A percentile compares a stretch with the other conserved stretches of the same genome.
Conservation (phyloP, 2,888 invertebrate genomes). For the Drosophila falleni region DNA sequence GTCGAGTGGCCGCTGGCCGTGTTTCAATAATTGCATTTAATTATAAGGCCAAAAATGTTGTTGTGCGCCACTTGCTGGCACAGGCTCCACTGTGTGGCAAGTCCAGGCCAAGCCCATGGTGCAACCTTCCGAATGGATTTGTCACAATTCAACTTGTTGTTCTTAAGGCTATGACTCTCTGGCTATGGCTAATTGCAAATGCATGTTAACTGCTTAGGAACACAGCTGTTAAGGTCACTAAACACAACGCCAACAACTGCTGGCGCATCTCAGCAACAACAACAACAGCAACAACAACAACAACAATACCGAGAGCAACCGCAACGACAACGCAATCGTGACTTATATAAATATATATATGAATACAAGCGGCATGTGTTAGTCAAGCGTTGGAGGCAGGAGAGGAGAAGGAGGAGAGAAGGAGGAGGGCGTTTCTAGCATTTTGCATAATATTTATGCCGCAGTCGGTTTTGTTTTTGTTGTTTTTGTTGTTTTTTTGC, state of each 20-base stretch:
- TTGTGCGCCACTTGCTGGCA: constrained; percentile 34
- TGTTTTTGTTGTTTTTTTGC: constrained; percentile 20
- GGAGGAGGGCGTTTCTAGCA: constrained; percentile 53
- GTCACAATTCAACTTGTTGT: constrained; percentile 58
- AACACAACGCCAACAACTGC: constrained; percentile 39
- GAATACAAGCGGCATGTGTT: constrained; percentile 37
- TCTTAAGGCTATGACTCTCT: constrained; percentile 37
- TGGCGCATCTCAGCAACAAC: constrained; percentile 59
- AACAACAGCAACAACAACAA: constrained; percentile 22
- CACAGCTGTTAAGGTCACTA: constrained; percentile 66
- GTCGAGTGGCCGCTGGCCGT: constrained; percentile 67
- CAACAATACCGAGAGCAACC: constrained; percentile 22
- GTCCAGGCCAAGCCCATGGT: constrained; percentile 56
- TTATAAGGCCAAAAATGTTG: constrained; percentile 77
- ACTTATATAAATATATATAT: constrained; percentile 54
- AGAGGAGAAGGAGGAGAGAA: constrained; percentile 20
- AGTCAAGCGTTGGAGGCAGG: constrained; percentile 17
- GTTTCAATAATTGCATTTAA: constrained; percentile 84
- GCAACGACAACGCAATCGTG: constrained; percentile 47
- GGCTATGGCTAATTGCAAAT: constrained; percentile 69
- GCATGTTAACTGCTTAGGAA: constrained; percentile 61
- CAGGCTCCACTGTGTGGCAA: constrained; percentile 45
- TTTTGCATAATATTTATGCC: constrained; percentile 80
- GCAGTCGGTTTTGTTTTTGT: constrained; percentile 48
- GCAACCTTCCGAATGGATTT: constrained; percentile 64